Evolutionary conservation across 2,888 invertebrate species (phyloP).

Genomic region (Polyommatus icarus): DNA sequence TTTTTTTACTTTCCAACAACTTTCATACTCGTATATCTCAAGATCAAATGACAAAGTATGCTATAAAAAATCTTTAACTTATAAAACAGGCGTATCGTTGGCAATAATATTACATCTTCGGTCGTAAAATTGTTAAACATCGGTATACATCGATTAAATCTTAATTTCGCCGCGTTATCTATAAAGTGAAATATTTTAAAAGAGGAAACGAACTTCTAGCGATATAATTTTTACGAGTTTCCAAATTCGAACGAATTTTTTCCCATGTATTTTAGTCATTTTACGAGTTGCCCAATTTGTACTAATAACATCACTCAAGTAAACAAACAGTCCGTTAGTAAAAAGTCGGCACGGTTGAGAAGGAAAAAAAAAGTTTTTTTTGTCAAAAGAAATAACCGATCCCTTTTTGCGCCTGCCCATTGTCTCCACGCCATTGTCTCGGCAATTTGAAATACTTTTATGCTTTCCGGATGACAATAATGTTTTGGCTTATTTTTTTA

Average conservation of each 20-base stretch:
- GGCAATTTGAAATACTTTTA: slow-evolving; percentile 78
- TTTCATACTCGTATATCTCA: background rate
- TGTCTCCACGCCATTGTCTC: slow-evolving; percentile 76
- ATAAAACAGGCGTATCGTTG: background rate
- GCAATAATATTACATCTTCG: slow-evolving; percentile 3
- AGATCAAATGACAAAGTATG: background rate
- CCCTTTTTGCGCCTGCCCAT: slow-evolving; percentile 74
- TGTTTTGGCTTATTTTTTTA: slow-evolving; percentile 73
- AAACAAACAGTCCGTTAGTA: slow-evolving; percentile 75
- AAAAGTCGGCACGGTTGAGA: slow-evolving; percentile 49
- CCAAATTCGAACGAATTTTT: slow-evolving; percentile 38
- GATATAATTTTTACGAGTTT: slow-evolving; percentile 37
- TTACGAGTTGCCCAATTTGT: slow-evolving; percentile 41
- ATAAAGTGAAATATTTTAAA: slow-evolving; percentile 20
- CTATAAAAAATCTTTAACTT: background rate
- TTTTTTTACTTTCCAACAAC: background rate
- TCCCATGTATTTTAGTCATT: slow-evolving; percentile 39
- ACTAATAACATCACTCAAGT: slow-evolving; percentile 59
- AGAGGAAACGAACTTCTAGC: background rate
- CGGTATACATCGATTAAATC: slow-evolving; percentile 18
- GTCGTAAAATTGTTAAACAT: slow-evolving; percentile 11
- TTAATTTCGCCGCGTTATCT: background rate
- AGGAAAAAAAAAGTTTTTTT: slow-evolving; percentile 65
- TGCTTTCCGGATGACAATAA: slow-evolving; percentile 77
- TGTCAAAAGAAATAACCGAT: slow-evolving; percentile 57